phyloP scores from a whole-genome alignment of 2,113 vertebrate species.

The Parus major region DNA sequence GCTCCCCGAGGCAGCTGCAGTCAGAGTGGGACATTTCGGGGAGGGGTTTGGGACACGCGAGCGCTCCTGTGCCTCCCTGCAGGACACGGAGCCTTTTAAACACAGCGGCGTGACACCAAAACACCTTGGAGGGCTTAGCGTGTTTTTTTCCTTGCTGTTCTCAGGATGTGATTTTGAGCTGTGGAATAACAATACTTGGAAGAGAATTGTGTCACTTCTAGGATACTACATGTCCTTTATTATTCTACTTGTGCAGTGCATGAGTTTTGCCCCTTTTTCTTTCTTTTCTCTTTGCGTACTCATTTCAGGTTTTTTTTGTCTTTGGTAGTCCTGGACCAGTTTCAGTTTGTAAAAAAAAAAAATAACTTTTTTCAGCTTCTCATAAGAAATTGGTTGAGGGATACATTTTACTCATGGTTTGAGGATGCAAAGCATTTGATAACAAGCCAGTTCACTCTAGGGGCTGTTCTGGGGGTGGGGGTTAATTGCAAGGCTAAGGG shows the following conservation, averaged over 20 bases:
- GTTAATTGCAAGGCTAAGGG: neutral
- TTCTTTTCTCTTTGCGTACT: neutral
- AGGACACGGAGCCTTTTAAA: neutral
- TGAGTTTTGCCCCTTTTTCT: neutral
- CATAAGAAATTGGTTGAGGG: neutral
- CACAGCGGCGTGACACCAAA: fast-evolving
- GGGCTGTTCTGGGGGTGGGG: neutral
- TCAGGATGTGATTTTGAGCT: fast-evolving
- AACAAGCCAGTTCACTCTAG: fast-evolving
- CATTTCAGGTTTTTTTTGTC: neutral
- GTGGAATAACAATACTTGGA: neutral
- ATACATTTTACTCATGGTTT: neutral
- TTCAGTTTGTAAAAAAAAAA: neutral
- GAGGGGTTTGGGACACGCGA: no score
- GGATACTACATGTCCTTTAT: fast-evolving
- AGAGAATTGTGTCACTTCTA: fast-evolving
- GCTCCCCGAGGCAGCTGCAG: neutral
- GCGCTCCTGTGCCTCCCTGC: neutral
- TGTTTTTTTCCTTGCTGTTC: fast-evolving
- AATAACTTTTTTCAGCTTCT: neutral
- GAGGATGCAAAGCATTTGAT: neutral
- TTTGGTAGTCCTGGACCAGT: neutral
- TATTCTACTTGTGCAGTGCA: fast-evolving
- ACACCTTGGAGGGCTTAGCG: fast-evolving
- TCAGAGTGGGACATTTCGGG: fast-evolving